Percentiles rank a stretch among this genome's conserved stretches.
These are phyloP conservation scores for Zalophus californianus DNA, from an alignment of 2,797 vertebrate species.

Conservation along the genomic window DNA sequence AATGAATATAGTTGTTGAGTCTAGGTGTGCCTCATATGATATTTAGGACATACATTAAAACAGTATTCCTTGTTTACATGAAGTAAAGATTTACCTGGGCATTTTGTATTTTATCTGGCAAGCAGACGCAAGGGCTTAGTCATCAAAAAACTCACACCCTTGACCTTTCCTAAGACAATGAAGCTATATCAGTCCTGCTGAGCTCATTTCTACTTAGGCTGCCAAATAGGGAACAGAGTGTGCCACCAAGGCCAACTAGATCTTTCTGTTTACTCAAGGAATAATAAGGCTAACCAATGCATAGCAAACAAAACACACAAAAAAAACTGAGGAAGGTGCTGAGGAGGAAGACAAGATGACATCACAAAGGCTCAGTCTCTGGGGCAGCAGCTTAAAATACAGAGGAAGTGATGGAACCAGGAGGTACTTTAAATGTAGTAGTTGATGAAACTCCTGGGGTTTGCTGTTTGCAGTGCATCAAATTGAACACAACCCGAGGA, in stretches of 20 bases:
- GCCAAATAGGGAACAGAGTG: not conserved
- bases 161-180: not conserved
- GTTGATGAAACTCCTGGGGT: not conserved
- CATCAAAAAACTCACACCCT: not conserved
- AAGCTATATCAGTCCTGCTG: not conserved
- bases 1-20: not conserved
- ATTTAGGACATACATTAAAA: not conserved
- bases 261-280: not conserved
- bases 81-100: not conserved
- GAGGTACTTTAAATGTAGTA: not conserved
- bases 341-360: not conserved
- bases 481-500: not conserved
- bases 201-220: not conserved
- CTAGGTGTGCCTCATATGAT: not conserved
- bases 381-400: not conserved
- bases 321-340: not conserved
- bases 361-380: not conserved
- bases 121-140: not conserved
- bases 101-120: not conserved
- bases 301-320: not conserved
- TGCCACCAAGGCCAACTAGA: not conserved
- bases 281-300: not conserved
- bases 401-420: not conserved
- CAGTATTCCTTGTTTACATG: not conserved
- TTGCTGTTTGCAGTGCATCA: too few relatives aligned